Evolutionary conservation across 1,140 invertebrate genomes (phyloP).

Genomic region (Liolophura sinensis): DNA sequence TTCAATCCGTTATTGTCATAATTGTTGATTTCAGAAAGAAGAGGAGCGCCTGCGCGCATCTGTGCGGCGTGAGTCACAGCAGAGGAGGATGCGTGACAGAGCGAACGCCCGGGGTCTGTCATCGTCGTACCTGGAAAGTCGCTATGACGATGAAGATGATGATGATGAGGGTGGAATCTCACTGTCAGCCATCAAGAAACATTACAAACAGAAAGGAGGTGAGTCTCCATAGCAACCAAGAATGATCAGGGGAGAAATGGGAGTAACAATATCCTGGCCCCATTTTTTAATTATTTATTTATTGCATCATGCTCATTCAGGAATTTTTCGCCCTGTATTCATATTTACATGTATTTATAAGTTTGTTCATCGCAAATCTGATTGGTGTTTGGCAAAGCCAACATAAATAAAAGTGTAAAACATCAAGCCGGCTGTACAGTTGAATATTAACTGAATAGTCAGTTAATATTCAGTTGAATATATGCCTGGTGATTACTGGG

Average conservation of each 20-base stretch:
- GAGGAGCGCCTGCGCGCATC: conserved; percentile 89
- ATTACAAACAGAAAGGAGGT: conserved; percentile 70
- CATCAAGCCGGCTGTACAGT: no score
- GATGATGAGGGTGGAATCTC: conserved; percentile 92
- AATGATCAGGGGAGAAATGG: conserved; percentile 55
- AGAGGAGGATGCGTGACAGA: conserved; percentile 66
- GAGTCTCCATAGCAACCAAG: conserved; percentile 6
- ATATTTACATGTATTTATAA: background rate
- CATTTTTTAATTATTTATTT: background rate
- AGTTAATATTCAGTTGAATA: no score
- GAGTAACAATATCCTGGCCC: conserved; percentile 6
- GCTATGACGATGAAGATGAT: conserved; percentile 64
- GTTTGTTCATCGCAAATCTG: background rate
- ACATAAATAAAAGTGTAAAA: no score
- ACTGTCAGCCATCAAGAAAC: conserved; percentile 91
- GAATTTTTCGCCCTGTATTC: conserved; percentile 25
- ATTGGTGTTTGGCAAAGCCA: background rate
- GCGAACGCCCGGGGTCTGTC: conserved; percentile 65
- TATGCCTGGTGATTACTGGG: no score
- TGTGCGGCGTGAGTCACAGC: conserved; percentile 73
- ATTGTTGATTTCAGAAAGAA: conserved; percentile 74
- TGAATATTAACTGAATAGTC: no score
- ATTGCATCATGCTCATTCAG: conserved; percentile 11
- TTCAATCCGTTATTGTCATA: background rate
- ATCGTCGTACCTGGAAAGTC: conserved; percentile 66